Conservation (phyloP, 2,888 invertebrate genomes). For the Cryptocephalus primarius region DNA sequence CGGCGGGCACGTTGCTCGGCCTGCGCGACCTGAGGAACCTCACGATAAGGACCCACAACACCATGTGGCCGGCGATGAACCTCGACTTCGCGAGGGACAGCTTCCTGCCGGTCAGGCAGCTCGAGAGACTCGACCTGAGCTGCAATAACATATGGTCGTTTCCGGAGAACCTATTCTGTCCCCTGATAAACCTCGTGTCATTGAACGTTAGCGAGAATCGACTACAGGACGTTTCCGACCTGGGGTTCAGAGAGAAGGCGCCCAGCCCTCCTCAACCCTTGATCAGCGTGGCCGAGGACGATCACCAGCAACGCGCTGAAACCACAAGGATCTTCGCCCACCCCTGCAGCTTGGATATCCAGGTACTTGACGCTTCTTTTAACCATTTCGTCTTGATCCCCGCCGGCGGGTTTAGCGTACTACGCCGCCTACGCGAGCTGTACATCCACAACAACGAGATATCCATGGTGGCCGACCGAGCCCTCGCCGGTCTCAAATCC, state of each 20-base stretch:
- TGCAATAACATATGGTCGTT: slow-evolving; percentile 85
- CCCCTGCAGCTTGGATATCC: slow-evolving; percentile 68
- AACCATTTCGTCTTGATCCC: slow-evolving; percentile 80
- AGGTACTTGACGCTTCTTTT: slow-evolving; percentile 70
- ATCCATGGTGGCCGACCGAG: slow-evolving; percentile 75
- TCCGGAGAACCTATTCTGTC: slow-evolving; percentile 76
- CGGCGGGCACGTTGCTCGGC: slow-evolving; percentile 67
- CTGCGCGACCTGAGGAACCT: slow-evolving; percentile 73
- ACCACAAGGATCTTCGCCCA: slow-evolving; percentile 27
- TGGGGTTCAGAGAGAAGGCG: slow-evolving; percentile 68
- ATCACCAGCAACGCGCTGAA: slow-evolving; percentile 33
- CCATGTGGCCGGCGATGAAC: slow-evolving; percentile 73
- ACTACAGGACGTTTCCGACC: slow-evolving; percentile 76
- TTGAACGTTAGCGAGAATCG: slow-evolving; percentile 82
- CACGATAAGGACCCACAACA: slow-evolving; percentile 75
- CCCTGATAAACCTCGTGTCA: slow-evolving; percentile 64
- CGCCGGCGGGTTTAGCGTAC: slow-evolving; percentile 68
- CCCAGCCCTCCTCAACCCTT: slow-evolving; percentile 50
- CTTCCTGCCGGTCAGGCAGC: slow-evolving; percentile 63
- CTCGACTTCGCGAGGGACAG: slow-evolving; percentile 72
- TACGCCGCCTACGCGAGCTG: slow-evolving; percentile 67
- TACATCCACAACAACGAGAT: slow-evolving; percentile 83
- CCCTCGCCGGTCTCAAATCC: slow-evolving; percentile 68
- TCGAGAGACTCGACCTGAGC: slow-evolving; percentile 76
- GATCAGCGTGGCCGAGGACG: slow-evolving; percentile 49